A percentile compares a stretch with the other conserved stretches of the same genome.
These are phyloP conservation scores for Sipha flava DNA, from an alignment of 1,140 invertebrate species.

Conservation along the genomic window DNA sequence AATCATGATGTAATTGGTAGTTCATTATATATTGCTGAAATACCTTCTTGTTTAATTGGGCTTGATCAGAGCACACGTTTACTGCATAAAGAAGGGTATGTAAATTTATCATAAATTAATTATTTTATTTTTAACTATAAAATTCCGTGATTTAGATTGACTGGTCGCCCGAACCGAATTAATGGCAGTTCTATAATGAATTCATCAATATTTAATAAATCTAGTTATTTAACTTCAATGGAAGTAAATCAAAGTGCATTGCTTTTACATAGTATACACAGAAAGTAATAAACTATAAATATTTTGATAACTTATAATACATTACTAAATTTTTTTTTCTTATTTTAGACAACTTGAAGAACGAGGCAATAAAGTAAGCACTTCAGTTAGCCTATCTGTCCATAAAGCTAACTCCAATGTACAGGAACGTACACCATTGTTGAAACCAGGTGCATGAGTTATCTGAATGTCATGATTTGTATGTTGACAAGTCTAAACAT, in stretches of 20 bases:
- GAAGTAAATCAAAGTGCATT: slow-evolving; percentile 25
- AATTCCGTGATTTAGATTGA: not conserved
- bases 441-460: not conserved
- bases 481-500: not conserved
- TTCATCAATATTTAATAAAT: slow-evolving; percentile 4
- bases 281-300: not conserved
- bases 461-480: not conserved
- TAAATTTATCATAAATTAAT: not conserved
- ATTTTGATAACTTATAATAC: not conserved
- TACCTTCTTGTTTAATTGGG: slow-evolving; percentile 25
- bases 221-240: not conserved
- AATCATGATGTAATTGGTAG: not conserved
- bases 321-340: not conserved
- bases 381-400: not conserved
- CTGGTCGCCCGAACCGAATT: slow-evolving; percentile 13
- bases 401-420: not conserved
- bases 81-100: slow-evolving; percentile 23
- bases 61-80: slow-evolving; percentile 18
- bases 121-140: not conserved
- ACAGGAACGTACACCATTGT: slow-evolving; percentile 17
- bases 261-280: slow-evolving; percentile 11
- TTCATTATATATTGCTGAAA: slow-evolving; percentile 3
- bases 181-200: not conserved
- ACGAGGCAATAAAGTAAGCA: not conserved
- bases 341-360: slow-evolving; percentile 10